Percentiles rank a stretch among this genome's conserved stretches.
phyloP scores from a whole-genome alignment of 2,888 invertebrate species.

The Acleris cristana region DNA sequence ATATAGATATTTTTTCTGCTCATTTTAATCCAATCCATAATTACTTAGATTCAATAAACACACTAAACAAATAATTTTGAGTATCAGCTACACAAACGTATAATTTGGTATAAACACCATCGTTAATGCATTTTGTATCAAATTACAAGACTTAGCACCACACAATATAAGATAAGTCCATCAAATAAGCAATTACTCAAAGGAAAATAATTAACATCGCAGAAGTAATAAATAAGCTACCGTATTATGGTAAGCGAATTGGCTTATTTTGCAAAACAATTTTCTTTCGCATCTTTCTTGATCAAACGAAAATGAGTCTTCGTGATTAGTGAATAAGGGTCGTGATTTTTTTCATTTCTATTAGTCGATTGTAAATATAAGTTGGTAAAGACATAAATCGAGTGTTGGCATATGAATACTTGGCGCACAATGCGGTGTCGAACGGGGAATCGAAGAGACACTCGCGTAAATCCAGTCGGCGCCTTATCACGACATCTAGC shows the following conservation, averaged over 20 bases:
- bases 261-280: slow-evolving; percentile 28
- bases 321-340: slow-evolving; percentile 17
- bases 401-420: slow-evolving; percentile 76
- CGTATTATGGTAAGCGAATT: slow-evolving; percentile 57
- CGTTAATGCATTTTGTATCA: slow-evolving; percentile 21
- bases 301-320: slow-evolving; percentile 38
- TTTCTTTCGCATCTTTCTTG: not conserved
- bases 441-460: slow-evolving; percentile 49
- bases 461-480: slow-evolving; percentile 63
- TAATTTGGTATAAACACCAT: not conserved
- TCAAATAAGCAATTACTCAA: slow-evolving; percentile 68
- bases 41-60: too few species aligned
- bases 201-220: slow-evolving; percentile 70
- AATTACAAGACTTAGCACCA: slow-evolving; percentile 33
- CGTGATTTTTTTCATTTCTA: slow-evolving; percentile 24
- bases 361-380: slow-evolving; percentile 38
- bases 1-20: too few species aligned
- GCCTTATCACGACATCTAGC: slow-evolving; percentile 62
- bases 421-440: slow-evolving; percentile 67
- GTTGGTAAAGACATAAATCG: slow-evolving; percentile 66
- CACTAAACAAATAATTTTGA: not conserved
- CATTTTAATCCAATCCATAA: too few species aligned
- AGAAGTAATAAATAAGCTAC: slow-evolving; percentile 67
- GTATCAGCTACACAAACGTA: not conserved
- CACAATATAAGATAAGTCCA: slow-evolving; percentile 45